Conservation (phyloP, 2,888 invertebrate genomes). For the Standfussiana lucernea region DNA sequence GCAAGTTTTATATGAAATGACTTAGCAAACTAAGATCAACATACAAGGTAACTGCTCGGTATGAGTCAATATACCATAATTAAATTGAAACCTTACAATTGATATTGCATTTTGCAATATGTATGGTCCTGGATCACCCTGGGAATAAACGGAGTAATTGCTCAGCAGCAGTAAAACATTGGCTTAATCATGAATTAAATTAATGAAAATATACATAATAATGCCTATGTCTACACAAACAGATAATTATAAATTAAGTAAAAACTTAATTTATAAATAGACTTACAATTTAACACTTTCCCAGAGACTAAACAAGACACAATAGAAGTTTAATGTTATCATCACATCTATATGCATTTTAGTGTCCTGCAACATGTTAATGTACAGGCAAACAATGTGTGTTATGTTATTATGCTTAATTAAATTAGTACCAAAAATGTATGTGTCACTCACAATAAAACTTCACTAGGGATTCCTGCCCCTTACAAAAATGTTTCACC, state of each 20-base stretch:
- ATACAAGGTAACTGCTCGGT: background rate
- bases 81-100: slow-evolving; percentile 5
- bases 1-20: background rate
- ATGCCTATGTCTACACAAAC: slow-evolving; percentile 10
- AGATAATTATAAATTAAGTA: background rate
- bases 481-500: slow-evolving; percentile 14
- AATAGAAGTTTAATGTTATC: background rate
- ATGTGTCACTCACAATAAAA: slow-evolving; percentile 37
- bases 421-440: slow-evolving; percentile 24
- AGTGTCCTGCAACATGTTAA: background rate
- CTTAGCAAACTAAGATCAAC: background rate
- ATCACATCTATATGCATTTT: background rate
- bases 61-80: background rate
- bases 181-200: background rate
- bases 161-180: background rate
- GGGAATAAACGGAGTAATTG: background rate
- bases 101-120: background rate
- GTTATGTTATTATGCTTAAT: background rate
- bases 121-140: background rate
- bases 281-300: slow-evolving; percentile 15
- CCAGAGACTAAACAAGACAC: background rate
- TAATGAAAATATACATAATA: background rate
- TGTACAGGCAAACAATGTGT: slow-evolving; percentile 6
- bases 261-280: slow-evolving; percentile 9
- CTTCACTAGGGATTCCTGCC: slow-evolving; percentile 33